Base-by-base conservation (phyloP, 2,113 vertebrate genomes). In the Calcarius ornatus region DNA sequence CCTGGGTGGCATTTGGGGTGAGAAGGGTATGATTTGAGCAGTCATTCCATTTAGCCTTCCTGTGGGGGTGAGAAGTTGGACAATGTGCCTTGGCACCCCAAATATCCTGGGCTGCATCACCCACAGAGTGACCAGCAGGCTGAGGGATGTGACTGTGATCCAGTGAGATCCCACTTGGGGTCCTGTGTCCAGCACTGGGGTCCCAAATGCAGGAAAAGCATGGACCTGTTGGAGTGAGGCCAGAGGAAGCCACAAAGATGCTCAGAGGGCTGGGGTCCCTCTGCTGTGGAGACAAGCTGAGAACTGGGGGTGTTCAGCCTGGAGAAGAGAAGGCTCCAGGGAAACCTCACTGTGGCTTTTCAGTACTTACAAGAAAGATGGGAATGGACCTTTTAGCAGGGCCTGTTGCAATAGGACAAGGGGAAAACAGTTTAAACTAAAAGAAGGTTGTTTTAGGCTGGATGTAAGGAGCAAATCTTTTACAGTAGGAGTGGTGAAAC, bases 1-100 rank as follows among this genome's bases (percentile, higher is more conserved):
- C 47, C 79, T 90, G 63, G 35, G 71, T 45, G 47, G 47, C 87
- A 68, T 66, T 83, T 93, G 71, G 57, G 43, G 37, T 81, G 40
- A 63, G 73, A 51, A 80, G 53, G n/a, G 48, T 79, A 19, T 68
- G 72, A 79, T 72, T 65, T 72, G 68, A 90, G 40, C 53, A 87
- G 35, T 79, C 64, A 53, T 90, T 89, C 63, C 31, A 28, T 72
- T 85, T 79, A 50, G 53, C 33, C 27, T 11, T 59, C 60, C 19
- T 24, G 5, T 33, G 48, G 27, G 61, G 35, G n/a, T 81, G 54
- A 42, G 38, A 56, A 43, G 42, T 31, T 69, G 76, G 61, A 43
- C 48, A 81, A 13, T 23, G 14, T 56, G 61, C 8, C 3, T 19
- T 75, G 20, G 23, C 42, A 69, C 33, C 42, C 54, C 63, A 25